Evolutionary conservation across 2,113 vertebrate species (phyloP).

Genomic region (Hydrochoerus hydrochaeris): DNA sequence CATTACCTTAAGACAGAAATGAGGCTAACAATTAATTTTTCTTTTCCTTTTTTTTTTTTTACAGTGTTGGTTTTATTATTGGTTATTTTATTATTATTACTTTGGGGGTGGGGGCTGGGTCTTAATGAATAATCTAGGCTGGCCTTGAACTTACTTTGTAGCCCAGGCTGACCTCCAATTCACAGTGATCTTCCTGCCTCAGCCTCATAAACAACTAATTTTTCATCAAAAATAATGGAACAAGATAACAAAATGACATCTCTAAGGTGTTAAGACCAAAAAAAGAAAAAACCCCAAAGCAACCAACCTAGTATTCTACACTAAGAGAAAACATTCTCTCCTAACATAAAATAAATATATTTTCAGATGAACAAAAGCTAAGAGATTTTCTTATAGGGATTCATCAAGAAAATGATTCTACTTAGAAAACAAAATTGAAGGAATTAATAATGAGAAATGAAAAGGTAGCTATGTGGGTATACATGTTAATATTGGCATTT

Average conservation of each 20-base stretch:
- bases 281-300: neutral
- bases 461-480: neutral
- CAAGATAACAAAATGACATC: neutral
- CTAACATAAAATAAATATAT: neutral
- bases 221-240: neutral
- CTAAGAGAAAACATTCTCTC: neutral
- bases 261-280: neutral
- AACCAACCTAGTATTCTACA: neutral
- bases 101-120: neutral
- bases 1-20: neutral
- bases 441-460: neutral
- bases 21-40: neutral
- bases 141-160: too few relatives aligned
- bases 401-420: neutral
- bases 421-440: neutral
- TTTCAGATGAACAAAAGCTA: slow-evolving; percentile 7
- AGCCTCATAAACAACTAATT: neutral
- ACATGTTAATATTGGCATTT: neutral
- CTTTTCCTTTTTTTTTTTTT: neutral
- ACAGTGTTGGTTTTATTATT: neutral
- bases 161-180: neutral
- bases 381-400: neutral
- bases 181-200: neutral
- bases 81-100: too few relatives aligned
- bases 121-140: neutral